Evolutionary conservation across 2,113 vertebrate species (phyloP).

Genomic region (Passerina amoena): DNA sequence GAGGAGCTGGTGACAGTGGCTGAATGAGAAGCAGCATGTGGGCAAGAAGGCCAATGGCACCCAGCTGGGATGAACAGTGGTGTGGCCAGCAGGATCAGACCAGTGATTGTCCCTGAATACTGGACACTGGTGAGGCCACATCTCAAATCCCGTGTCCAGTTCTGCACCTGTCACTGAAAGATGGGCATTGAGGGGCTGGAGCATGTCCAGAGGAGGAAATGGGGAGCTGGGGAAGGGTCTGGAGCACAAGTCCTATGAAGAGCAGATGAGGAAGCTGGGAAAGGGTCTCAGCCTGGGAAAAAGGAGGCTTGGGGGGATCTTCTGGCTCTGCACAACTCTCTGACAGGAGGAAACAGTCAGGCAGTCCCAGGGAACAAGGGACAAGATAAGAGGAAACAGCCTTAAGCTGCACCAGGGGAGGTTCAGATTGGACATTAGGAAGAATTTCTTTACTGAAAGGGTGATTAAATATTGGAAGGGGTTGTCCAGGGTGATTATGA

Average conservation of each 20-base stretch:
- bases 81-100: neutral
- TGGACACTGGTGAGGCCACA: no score
- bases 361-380: neutral
- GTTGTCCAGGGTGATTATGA: neutral
- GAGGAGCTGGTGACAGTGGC: neutral
- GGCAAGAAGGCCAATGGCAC: neutral
- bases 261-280: neutral
- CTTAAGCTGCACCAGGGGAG: neutral
- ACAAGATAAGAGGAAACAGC: neutral
- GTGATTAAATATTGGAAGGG: neutral
- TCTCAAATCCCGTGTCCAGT: neutral
- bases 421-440: neutral
- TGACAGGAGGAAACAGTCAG: neutral
- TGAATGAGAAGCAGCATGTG: neutral
- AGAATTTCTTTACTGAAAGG: neutral
- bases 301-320: neutral
- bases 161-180: neutral
- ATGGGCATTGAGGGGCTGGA: neutral
- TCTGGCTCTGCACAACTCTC: neutral
- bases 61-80: no score
- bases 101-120: neutral
- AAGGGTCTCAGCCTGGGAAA: neutral
- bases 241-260: neutral
- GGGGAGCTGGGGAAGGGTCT: rapidly evolving
- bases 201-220: rapidly evolving